A percentile compares a stretch with the other conserved stretches of the same genome.
These are phyloP conservation scores for Julus scandinavius DNA, from an alignment of 2,888 invertebrate genomes.

Conservation along the genomic window DNA sequence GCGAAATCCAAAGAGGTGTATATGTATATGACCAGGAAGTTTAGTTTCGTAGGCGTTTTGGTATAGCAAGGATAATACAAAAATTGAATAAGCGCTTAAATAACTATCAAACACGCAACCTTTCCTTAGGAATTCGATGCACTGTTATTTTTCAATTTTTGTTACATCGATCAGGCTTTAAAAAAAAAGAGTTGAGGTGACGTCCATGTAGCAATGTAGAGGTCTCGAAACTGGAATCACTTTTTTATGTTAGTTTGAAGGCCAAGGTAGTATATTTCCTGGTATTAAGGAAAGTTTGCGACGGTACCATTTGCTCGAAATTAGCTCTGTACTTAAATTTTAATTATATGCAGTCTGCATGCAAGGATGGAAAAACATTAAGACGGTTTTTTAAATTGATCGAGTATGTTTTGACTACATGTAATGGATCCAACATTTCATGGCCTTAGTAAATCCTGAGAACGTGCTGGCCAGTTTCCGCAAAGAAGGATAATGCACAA, in stretches of 20 bases:
- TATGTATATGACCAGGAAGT: neutral
- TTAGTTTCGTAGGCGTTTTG: neutral
- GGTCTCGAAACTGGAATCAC: neutral
- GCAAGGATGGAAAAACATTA: neutral
- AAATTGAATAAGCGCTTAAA: neutral
- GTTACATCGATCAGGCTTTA: neutral
- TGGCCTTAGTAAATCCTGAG: neutral
- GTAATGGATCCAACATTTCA: neutral
- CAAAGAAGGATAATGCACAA: neutral
- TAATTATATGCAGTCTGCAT: constrained; percentile 7
- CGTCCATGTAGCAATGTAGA: neutral
- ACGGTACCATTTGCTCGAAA: neutral
- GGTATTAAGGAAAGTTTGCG: neutral
- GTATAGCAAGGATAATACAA: neutral
- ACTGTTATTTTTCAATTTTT: neutral
- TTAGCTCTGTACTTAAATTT: neutral
- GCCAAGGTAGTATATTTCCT: neutral
- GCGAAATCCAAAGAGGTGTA: neutral
- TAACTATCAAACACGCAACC: neutral
- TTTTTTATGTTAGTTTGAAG: neutral
- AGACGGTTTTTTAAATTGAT: neutral
- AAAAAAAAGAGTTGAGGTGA: neutral
- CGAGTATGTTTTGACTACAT: neutral
- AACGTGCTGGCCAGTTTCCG: neutral
- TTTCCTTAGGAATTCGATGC: neutral